Base-by-base conservation (phyloP, 1,140 invertebrate species). In the Camponotus floridanus region DNA sequence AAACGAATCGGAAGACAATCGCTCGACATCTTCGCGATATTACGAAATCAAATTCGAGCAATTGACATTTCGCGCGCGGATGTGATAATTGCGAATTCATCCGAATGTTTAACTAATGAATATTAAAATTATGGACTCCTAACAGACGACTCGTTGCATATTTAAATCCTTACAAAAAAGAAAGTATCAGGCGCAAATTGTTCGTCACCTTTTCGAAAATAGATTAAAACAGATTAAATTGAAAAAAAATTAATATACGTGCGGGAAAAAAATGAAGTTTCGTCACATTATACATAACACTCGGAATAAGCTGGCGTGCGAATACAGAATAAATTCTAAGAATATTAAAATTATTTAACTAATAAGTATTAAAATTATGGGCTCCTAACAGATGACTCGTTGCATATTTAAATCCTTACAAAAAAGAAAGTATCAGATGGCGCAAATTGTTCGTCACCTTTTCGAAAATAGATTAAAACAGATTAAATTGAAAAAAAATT, bases 331-430 rank as follows among this genome's bases (percentile, higher is more conserved):
- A 83, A 83, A 83, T 83, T 36, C 26, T 15, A 57, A 68, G 5
- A 48, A 83, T n/a, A n/a, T n/a, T n/a, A n/a, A n/a, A n/a, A n/a
- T n/a, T n/a, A n/a, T n/a, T n/a, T n/a, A n/a, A n/a, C n/a, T n/a
- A n/a, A n/a, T n/a, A n/a, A n/a, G 73, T 81, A 81, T 73, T 81
- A 13, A 81, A 81, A 73, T 61, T 39, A 55, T 45, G n/a, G 67
- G 36, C 7, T 48, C 51, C 71, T 61, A 73, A 61, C 67, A 55
- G 33, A 42, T 21, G 36, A 48, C 26, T 59, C 79, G 26, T 71
- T 73, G 70, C 11, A 42, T 61, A 81, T 73, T 81, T 73, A 81
- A 81, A 81, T 81, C 65, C 13, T n/a, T 26, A 18, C 8, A 31
- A 3, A 18, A 59, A 57, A 18, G 8, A 21, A 18, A 18, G 21